These are phyloP conservation scores for Rhincodon typus DNA, from an alignment of 2,797 vertebrate genomes.

Conservation along the genomic window DNA sequence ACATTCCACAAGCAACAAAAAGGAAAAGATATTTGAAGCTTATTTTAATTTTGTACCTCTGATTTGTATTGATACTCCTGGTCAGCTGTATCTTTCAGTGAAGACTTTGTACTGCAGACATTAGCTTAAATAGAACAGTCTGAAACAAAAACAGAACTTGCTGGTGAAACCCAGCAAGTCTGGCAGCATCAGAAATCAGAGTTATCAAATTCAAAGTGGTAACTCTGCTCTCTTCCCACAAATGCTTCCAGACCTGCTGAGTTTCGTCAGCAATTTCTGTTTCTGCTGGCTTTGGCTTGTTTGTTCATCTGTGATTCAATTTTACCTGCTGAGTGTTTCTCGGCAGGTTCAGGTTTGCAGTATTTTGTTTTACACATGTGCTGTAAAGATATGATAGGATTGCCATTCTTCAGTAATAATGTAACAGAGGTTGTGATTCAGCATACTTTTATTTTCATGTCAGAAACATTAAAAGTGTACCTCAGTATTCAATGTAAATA, in stretches of 20 bases:
- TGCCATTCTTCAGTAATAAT: background rate
- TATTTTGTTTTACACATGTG: background rate
- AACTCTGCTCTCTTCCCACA: too few species aligned
- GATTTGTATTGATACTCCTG: background rate
- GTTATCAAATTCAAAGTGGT: too few species aligned
- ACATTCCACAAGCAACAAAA: too few species aligned
- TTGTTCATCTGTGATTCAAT: background rate
- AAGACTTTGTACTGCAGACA: background rate
- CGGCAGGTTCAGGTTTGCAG: background rate
- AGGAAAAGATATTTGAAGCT: background rate
- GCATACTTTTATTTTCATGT: background rate
- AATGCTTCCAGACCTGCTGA: too few species aligned
- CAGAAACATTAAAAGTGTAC: background rate
- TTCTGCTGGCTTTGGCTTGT: background rate
- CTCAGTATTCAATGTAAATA: background rate
- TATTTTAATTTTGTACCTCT: background rate
- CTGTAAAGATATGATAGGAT: background rate
- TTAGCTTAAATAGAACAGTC: too few species aligned
- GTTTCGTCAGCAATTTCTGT: too few species aligned
- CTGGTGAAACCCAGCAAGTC: too few species aligned
- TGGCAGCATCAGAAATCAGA: too few species aligned
- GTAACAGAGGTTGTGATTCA: background rate
- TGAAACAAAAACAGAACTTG: too few species aligned
- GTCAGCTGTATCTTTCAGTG: background rate
- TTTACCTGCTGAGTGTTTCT: background rate